Evolutionary conservation across 1,140 invertebrate species (phyloP).

Genomic region (Meloidogyne hapla): DNA sequence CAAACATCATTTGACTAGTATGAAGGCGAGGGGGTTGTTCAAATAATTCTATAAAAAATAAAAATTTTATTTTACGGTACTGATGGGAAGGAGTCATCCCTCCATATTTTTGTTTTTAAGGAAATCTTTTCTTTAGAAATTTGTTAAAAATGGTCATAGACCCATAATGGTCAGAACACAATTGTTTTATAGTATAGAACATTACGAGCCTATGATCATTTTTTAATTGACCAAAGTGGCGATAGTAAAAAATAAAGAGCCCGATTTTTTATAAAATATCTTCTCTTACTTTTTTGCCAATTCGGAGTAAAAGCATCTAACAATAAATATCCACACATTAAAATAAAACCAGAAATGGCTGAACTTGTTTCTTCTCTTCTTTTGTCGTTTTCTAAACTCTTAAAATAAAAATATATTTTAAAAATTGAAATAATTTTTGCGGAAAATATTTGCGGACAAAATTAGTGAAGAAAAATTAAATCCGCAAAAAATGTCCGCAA

Average conservation of each 20-base stretch:
- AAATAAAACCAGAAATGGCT: conserved; percentile 81
- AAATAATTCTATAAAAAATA: conserved; percentile 53
- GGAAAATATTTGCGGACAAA: no score
- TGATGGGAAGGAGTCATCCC: no score
- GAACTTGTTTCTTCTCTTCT: conserved; percentile 67
- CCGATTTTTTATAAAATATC: conserved; percentile 51
- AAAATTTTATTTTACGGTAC: no score
- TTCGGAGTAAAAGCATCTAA: conserved; percentile 98
- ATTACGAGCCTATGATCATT: conserved; percentile 63
- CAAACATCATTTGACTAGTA: conserved; percentile 91
- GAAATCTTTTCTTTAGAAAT: no score
- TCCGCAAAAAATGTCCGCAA: no score
- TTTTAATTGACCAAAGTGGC: conserved; percentile 9
- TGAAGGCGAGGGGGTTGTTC: conserved; percentile 13
- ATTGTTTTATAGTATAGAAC: no score
- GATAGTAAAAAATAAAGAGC: conserved; percentile 10
- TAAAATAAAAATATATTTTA: no score
- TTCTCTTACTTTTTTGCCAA: conserved; percentile 91
- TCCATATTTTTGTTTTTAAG: no score
- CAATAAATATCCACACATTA: conserved; percentile 84
- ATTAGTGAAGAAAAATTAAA: no score
- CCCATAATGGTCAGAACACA: no score
- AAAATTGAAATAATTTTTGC: conserved; percentile 19
- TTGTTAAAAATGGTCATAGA: no score
- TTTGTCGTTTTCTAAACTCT: background rate